Percentiles rank a stretch among this genome's conserved stretches.
Evolutionary conservation across 2,888 invertebrate genomes (phyloP).

Genomic region (Papilio demoleus): DNA sequence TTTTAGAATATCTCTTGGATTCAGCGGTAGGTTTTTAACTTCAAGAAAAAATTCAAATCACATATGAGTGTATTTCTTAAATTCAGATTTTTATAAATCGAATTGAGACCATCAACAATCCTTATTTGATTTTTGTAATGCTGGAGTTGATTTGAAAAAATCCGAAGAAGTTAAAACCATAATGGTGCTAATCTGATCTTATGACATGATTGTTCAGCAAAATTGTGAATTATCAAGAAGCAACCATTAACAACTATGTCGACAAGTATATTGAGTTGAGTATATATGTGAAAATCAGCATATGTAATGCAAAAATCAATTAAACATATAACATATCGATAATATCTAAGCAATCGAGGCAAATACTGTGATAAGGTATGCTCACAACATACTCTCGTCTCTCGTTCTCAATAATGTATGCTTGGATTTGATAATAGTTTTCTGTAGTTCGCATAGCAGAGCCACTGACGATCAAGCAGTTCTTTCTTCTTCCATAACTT

Average conservation of each 20-base stretch:
- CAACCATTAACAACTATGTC: not conserved
- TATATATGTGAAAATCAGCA: not conserved
- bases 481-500: constrained; percentile 45
- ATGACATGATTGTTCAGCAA: not conserved
- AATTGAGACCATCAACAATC: not conserved
- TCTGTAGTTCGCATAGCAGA: constrained; percentile 80
- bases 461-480: constrained; percentile 59
- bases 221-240: not conserved
- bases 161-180: not conserved
- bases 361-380: constrained; percentile 81
- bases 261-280: not conserved
- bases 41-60: not conserved
- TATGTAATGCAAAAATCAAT: constrained; percentile 24
- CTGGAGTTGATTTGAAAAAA: not conserved
- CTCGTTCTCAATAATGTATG: constrained; percentile 58
- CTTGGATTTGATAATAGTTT: constrained; percentile 76
- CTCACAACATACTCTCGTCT: constrained; percentile 73
- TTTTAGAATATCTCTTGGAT: too few relatives aligned
- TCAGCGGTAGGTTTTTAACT: not conserved
- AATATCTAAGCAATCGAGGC: constrained; percentile 66
- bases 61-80: too few relatives aligned
- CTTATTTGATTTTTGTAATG: not conserved
- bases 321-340: constrained; percentile 71
- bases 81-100: not conserved
- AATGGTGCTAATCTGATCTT: not conserved